Conservation (phyloP, 2,797 vertebrate species). For the Coranthus polyacanthus region DNA sequence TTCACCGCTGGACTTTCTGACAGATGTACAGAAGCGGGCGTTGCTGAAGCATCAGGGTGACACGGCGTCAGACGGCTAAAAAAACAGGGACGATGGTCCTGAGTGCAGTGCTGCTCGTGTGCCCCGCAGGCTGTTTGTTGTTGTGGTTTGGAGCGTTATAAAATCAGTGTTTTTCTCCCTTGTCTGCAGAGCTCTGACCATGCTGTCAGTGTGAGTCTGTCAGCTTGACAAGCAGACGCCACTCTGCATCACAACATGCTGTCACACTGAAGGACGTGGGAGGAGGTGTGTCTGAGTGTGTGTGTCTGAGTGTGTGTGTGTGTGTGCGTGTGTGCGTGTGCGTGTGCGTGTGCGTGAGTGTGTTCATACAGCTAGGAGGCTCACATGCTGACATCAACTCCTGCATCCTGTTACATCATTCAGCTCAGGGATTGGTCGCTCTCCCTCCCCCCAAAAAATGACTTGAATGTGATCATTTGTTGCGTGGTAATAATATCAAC, state of each 20-base stretch:
- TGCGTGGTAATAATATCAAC: conserved; percentile 26
- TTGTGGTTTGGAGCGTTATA: conserved; percentile 70
- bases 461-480: conserved; percentile 43
- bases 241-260: conserved; percentile 80
- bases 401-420: conserved; percentile 70
- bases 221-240: conserved; percentile 81
- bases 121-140: conserved; percentile 61
- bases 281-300: conserved; percentile 60
- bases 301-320: conserved; percentile 19
- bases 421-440: conserved; percentile 29
- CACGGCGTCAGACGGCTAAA: conserved; percentile 54
- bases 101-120: conserved; percentile 40
- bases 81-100: conserved; percentile 33
- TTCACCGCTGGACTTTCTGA: conserved; percentile 15
- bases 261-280: conserved; percentile 74
- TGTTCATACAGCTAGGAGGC: conserved; percentile 54
- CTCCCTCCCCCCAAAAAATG: conserved; percentile 24
- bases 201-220: conserved; percentile 81
- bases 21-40: conserved; percentile 3
- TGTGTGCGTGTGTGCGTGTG: conserved; percentile 24
- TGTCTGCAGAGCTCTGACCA: conserved; percentile 69
- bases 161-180: conserved; percentile 64
- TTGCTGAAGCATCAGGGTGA: conserved; percentile 47
- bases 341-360: conserved; percentile 25
- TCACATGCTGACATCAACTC: conserved; percentile 67